Base-by-base conservation (phyloP, 2,797 vertebrate species). In the Aulostomus chinensis region DNA sequence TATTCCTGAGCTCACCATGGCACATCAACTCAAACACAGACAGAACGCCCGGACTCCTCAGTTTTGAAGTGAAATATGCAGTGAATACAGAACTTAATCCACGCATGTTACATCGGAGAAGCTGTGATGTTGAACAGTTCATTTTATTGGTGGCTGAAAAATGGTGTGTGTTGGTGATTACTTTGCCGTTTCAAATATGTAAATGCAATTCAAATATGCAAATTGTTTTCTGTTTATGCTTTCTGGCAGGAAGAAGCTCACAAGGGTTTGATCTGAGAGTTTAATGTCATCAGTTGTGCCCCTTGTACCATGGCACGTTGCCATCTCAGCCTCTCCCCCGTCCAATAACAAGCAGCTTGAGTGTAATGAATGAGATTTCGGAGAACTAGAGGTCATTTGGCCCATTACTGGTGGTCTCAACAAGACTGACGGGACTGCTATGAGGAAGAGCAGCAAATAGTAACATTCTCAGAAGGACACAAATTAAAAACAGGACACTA, bases 311-410 rank as follows among this genome's bases (percentile, higher is more conserved):
- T 80, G 79, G 81, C 70, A 64, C 72, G 34, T 63, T 76, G 77
- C 81, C 81, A 78, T 68, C 49, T 37, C 54, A 50, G 65, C 56
- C 68, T 78, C 68, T 76, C 69, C 62, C 58, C 68, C 66, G 73
- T 68, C 76, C 76, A 81, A 80, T 80, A 82, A 86, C 71, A 67
- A 73, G 73, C 68, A 80, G 81, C 81, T 74, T 73, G 76, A 80
- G 72, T 78, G 68, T 76, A 80, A 83, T 77, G 75, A 76, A 86
- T 79, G 57, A 85, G 67, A 79, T 73, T 83, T 76, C 58, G 74
- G 77, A 78, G 73, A 77, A 73, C 58, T 83, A 66, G 83, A 84
- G 83, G 84, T 85, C 77, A 80, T 87, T 86, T 80, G 53, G 56
- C 72, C 76, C 53, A 78, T 87, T 88, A 83, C 60, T 59, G 47